Evolutionary conservation across 23 tunicate species (phyloP).

Genomic region (Trididemnum clinides): DNA sequence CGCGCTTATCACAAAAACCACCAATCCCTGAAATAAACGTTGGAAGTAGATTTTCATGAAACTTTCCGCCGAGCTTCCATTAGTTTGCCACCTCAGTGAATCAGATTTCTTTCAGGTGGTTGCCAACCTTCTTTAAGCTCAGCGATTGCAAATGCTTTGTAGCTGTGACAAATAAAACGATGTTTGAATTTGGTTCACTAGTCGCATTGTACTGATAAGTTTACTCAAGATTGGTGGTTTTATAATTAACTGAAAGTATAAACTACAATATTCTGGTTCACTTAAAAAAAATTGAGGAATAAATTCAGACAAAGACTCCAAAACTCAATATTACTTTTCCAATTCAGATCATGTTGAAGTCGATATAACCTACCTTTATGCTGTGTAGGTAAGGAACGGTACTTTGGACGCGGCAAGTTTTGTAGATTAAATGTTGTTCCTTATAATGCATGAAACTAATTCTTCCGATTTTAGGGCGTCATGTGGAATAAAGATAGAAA

Average conservation of each 20-base stretch:
- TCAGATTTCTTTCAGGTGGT: background rate
- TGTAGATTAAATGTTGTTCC: background rate
- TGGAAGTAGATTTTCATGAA: background rate
- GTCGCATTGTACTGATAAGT: no score
- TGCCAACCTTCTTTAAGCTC: background rate
- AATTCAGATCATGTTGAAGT: no score
- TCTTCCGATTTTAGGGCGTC: background rate
- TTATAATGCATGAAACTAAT: background rate
- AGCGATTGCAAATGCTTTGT: background rate
- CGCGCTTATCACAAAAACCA: no score
- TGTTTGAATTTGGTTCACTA: background rate
- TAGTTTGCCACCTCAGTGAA: background rate
- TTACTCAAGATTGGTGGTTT: no score
- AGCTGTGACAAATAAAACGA: background rate
- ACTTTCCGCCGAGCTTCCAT: background rate
- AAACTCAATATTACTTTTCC: no score
- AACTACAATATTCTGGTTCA: no score
- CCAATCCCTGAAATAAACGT: background rate
- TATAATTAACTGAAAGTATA: no score
- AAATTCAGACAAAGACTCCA: no score
- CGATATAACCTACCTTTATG: background rate
- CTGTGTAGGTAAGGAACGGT: background rate
- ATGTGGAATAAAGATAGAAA: background rate
- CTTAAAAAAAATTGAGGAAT: no score
- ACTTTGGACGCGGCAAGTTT: background rate